phyloP scores from a whole-genome alignment of 2,888 invertebrate genomes.

The Catocala fraxini region DNA sequence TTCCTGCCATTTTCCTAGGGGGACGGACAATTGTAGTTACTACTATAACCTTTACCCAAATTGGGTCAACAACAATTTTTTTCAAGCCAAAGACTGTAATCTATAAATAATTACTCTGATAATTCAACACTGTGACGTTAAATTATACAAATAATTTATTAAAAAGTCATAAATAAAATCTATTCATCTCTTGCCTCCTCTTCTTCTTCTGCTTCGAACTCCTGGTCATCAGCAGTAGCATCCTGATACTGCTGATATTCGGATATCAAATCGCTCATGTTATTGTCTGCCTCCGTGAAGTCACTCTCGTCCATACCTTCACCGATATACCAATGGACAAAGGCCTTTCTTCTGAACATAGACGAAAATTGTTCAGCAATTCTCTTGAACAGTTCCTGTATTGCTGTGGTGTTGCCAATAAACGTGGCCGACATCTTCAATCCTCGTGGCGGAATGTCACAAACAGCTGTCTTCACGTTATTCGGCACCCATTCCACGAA shows the following conservation, averaged over 20 bases:
- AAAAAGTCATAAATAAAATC: conserved; percentile 29
- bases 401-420: conserved; percentile 94
- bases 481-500: conserved; percentile 94
- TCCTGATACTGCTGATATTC: conserved; percentile 98
- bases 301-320: conserved; percentile 99
- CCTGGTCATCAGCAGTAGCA: conserved; percentile 93
- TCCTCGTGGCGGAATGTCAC: conserved; percentile 91
- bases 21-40: too few relatives aligned
- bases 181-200: conserved; percentile 65
- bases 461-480: conserved; percentile 93
- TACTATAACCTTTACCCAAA: too few relatives aligned
- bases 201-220: conserved; percentile 89
- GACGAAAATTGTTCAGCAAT: conserved; percentile 94
- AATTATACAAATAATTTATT: conserved; percentile 41
- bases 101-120: too few relatives aligned
- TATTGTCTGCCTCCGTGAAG: conserved; percentile 97
- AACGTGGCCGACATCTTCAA: conserved; percentile 96
- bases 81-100: too few relatives aligned
- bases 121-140: background rate
- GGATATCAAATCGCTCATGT: conserved; percentile 95
- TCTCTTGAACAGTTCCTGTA: conserved; percentile 95
- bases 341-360: conserved; percentile 98
- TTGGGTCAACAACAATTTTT: too few relatives aligned
- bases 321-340: conserved; percentile 98
- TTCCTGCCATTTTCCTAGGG: too few relatives aligned